These are phyloP conservation scores for Ctena decussata DNA, from an alignment of 2,888 invertebrate species.

Conservation along the genomic window DNA sequence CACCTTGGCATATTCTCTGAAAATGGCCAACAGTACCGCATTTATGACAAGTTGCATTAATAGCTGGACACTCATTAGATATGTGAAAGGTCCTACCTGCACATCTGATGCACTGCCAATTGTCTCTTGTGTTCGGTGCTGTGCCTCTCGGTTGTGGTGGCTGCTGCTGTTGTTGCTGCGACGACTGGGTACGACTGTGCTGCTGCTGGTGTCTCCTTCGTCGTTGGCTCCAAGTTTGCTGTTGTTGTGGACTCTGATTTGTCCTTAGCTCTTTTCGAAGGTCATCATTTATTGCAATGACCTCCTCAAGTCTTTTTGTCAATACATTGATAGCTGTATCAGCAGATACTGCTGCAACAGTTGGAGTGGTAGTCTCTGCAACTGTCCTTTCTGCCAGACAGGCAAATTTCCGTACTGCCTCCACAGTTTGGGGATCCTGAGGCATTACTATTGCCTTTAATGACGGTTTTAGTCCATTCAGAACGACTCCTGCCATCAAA, in stretches of 20 bases:
- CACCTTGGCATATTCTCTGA: too few relatives aligned
- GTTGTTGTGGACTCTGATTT: neutral
- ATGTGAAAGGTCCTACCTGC: neutral
- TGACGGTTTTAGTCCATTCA: neutral
- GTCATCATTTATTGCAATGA: neutral
- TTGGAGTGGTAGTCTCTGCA: neutral
- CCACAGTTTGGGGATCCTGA: slow-evolving; percentile 9
- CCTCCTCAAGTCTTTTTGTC: neutral
- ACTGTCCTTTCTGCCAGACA: slow-evolving; percentile 13
- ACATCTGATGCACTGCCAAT: neutral
- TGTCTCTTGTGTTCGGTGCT: neutral
- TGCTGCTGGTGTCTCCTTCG: neutral
- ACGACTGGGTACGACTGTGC: neutral
- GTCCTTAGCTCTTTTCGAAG: neutral
- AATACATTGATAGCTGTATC: neutral
- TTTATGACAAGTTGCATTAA: neutral
- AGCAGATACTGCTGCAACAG: neutral
- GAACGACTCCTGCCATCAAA: neutral
- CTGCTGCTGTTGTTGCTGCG: neutral
- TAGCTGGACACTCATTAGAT: neutral
- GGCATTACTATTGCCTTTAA: slow-evolving; percentile 34
- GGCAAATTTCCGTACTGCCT: slow-evolving; percentile 14
- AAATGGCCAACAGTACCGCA: neutral
- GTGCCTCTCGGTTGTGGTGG: neutral
- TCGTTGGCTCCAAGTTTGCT: neutral